Base-by-base conservation (phyloP, 2,113 vertebrate species). In the Dissostichus mawsoni region DNA sequence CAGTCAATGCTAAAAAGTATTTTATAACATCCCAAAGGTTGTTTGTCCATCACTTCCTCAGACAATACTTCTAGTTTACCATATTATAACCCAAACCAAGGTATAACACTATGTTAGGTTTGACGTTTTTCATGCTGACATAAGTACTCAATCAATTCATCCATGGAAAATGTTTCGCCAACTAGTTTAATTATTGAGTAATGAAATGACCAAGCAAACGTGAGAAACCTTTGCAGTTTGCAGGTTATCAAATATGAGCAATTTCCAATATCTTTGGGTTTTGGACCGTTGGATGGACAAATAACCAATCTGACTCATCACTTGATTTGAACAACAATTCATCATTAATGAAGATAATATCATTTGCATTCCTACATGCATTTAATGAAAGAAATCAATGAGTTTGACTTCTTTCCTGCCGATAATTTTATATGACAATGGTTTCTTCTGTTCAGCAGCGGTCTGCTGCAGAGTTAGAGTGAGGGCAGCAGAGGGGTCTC, bases 361-460 rank as follows among this genome's bases (percentile, higher is more conserved):
- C 53, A 44, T 5, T 57, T 48, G 17, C 14, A 47, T 74, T 17
- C 47, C 47, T 20, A 20, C 17, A 9, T 74, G 63, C 41, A 25
- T 73, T 77, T 58, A 72, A 83, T 59, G 64, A 76, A 50, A 78
- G 36, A 45, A 69, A 52, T 14, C 25, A 44, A 59, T 50, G 36
- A 17, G 44, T 41, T 2, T 4, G 56, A 63, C 33, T 77, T 78
- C 61, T 29, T 18, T 74, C 61, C 29, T 67, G 52, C 59, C 69
- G 63, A 78, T 74, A 51, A 58, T 50, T 20, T 23, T 58, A 62
- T 62, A 52, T 67, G 62, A 58, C 83, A 79, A 85, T 87, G 80
- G 74, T 51, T 58, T 55, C 65, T 48, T 77, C 41, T 61, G 59
- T 73, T 75, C 62, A 55, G 74, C 64, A n/a, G 70, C 64, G 51